Evolutionary conservation across 2,797 vertebrate genomes (phyloP), one percentile per base, ranked within the genome.

Genomic region (Enteromius thamalakanensis): DNA sequence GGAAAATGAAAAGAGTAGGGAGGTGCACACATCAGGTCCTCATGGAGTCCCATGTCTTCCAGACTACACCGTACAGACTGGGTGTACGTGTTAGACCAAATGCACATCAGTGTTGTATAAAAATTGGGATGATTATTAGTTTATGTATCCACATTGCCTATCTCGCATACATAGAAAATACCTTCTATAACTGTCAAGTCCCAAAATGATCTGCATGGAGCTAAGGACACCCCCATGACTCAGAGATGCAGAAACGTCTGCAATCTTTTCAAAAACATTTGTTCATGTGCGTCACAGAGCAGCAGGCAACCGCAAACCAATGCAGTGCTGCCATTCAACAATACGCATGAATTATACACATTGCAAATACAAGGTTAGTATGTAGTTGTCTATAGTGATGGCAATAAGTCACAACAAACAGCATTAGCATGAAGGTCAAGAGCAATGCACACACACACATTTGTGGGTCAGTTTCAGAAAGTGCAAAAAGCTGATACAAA

Each of bases 211-310:
- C 72, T 53, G 6, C 26, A 68, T 23, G 12, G 11, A 10, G 64
- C 34, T 34, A 62, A 68, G 69, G 77, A 83, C 71, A 60, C 34
- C 26, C 26, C 21, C 42, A 8, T 49, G 26, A 77, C 64, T 60
- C 70, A 88, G 65, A 82, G 76, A 79, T 15, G 45, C 79, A 86
- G 67, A 80, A 82, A 64, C 72, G 80, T 76, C 82, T 86, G 87
- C 88, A 76, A 60, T 85, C 72, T 58, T 86, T 85, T 83, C 88
- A 92, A 92, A 88, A 93, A 91, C 92, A 94, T 94, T 94, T 93
- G 88, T 91, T 93, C 91, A 90, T 93, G 90, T 93, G 91, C 55
- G 86, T 92, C 89, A 91, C 88, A 91, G 88, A 93, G 90, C 90
- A 91, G 90, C 87, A 84, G 91, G 87, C 87, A 90, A 64, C 78